Evolutionary conservation across 2,888 invertebrate species (phyloP).

Genomic region (Spatulosminthurus flaviceps): DNA sequence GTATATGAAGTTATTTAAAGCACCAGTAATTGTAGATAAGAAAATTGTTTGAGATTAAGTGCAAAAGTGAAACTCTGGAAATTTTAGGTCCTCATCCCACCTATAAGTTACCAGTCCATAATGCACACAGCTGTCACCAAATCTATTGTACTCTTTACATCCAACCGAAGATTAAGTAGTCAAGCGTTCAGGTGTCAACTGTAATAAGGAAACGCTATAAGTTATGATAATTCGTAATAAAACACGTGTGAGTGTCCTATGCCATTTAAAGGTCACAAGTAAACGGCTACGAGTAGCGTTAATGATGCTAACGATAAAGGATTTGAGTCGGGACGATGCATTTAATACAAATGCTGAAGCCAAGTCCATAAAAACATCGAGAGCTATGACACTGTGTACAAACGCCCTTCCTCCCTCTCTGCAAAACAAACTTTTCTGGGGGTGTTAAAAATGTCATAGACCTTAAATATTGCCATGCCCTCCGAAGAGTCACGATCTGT

Average conservation of each 20-base stretch:
- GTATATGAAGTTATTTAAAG: no score
- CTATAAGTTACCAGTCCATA: no score
- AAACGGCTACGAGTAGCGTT: not conserved
- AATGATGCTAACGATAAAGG: not conserved
- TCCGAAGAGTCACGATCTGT: not conserved
- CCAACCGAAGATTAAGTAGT: no score
- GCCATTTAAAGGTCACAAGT: not conserved
- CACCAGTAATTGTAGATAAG: no score
- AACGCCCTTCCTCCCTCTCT: constrained; percentile 5
- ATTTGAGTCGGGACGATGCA: not conserved
- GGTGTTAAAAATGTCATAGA: constrained; percentile 14
- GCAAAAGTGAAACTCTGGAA: no score
- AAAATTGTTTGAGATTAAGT: no score
- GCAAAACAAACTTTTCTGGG: not conserved
- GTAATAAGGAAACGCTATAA: no score
- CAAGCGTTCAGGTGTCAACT: no score
- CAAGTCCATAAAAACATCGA: not conserved
- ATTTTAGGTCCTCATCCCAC: no score
- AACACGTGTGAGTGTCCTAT: not conserved
- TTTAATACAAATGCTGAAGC: not conserved
- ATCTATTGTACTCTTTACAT: no score
- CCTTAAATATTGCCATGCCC: constrained; percentile 4
- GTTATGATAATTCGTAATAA: not conserved
- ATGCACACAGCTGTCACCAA: no score
- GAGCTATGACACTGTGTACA: not conserved